Evolutionary conservation across 2,888 invertebrate species (phyloP), one percentile per base, ranked within the genome.

Genomic region (Andrena camellia): DNA sequence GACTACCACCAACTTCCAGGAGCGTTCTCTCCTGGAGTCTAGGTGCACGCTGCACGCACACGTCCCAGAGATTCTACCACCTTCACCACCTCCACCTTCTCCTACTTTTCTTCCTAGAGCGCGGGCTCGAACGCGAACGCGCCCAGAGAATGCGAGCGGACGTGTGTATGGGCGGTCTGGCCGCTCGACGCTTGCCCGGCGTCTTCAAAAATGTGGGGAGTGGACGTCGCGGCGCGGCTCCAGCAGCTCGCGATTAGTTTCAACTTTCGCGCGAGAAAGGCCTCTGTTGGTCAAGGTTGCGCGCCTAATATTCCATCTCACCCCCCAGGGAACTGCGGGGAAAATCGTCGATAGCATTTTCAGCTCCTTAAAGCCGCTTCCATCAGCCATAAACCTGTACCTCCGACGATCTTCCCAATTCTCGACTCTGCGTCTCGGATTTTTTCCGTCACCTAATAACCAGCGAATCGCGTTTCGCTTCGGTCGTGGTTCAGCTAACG

Each of bases 201-300:
- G 90, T 91, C 90, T 90, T 92, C 90, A 92, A 93, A 93, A 93
- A 93, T 93, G 90, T 86, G 79, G 90, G 90, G 92, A 92, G 91
- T 89, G 90, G 91, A 91, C 89, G 89, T 88, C 88, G 88, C 85
- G 79, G 84, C 33, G 31, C 63, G 78, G 75, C 84, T 78, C 71
- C 71, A 78, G 76, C 60, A 72, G 78, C 71, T 80, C 77, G 75
- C 85, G 79, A 81, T 85, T 78, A 62, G 73, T 81, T 78, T 73
- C 70, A 69, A 76, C 81, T 83, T 83, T 84, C 77, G 69, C 71
- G 64, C 4, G 17, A 35, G n/a, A 4, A n/a, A 52, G n/a, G 33
- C n/a, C 10, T 54, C 66, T 13, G 59, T 31, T 57, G 70, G 75
- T 83, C 82, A 81, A 83, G 82, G 82, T 83, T 83, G 68, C 33